These are phyloP conservation scores for Menidia beryllina DNA, from an alignment of 2,113 vertebrate species.

Conservation along the genomic window DNA sequence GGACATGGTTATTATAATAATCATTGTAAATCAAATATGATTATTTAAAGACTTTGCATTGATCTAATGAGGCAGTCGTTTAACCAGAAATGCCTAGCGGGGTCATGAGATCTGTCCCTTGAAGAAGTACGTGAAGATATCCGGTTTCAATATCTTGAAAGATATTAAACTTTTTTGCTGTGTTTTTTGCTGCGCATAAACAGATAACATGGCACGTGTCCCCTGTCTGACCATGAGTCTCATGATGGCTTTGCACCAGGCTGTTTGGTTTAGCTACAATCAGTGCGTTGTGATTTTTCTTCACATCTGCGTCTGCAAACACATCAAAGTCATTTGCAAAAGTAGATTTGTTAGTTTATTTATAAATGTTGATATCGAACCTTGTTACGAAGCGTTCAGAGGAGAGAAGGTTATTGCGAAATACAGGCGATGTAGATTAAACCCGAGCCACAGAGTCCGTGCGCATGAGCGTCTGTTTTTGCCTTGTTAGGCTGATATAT, in stretches of 20 bases:
- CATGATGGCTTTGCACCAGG: background rate
- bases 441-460: background rate
- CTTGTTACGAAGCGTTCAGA: background rate
- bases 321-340: background rate
- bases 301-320: background rate
- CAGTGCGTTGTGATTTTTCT: background rate
- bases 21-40: too few relatives aligned
- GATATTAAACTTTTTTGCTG: too few relatives aligned
- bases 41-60: too few relatives aligned
- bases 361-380: background rate
- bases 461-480: constrained; percentile 10
- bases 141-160: too few relatives aligned
- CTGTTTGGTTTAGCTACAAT: background rate
- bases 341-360: background rate
- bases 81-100: too few relatives aligned
- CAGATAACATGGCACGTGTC: too few relatives aligned
- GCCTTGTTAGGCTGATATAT: constrained; percentile 60
- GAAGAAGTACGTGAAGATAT: too few relatives aligned
- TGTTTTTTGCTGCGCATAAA: too few relatives aligned
- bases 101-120: too few relatives aligned
- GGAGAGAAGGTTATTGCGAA: background rate
- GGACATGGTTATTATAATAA: too few relatives aligned
- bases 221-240: too few relatives aligned
- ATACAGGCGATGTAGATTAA: background rate
- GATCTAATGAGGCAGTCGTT: too few relatives aligned